Conservation (phyloP, 1,140 invertebrate species). For the Anastrepha ludens region DNA sequence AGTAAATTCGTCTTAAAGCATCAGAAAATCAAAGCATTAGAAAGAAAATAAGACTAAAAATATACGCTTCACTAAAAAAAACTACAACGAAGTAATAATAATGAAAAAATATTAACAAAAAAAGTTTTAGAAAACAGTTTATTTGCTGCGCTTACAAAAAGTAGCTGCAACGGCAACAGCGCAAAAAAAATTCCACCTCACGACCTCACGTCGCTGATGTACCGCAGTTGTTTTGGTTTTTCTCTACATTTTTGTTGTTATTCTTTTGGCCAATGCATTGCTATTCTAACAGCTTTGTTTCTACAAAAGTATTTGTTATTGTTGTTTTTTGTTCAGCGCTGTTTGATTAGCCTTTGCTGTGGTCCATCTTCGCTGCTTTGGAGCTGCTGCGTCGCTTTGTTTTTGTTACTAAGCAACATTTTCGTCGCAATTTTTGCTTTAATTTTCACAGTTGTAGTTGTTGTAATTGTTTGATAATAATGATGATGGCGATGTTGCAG, state of each 20-base stretch:
- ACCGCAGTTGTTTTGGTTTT: neutral
- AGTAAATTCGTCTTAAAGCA: neutral
- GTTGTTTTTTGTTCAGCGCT: neutral
- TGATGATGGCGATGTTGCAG: constrained; percentile 17
- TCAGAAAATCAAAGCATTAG: neutral
- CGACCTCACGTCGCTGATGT: constrained; percentile 53
- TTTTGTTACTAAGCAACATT: neutral
- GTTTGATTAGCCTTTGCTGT: neutral
- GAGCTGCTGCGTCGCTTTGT: neutral
- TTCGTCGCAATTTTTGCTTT: constrained; percentile 21
- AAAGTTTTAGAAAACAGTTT: neutral
- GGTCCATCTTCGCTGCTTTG: neutral
- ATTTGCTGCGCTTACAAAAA: neutral
- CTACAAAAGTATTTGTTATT: neutral
- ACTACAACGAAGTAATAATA: neutral
- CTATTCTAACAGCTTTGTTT: neutral
- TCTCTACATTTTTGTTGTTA: neutral
- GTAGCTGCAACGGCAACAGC: neutral
- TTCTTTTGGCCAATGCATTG: neutral
- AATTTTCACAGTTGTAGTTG: constrained; percentile 43
- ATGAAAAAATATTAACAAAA: neutral
- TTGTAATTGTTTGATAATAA: constrained; percentile 50
- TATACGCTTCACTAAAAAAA: neutral
- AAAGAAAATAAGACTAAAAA: neutral
- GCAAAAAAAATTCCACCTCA: constrained; percentile 52